Conservation (phyloP, 2,888 invertebrate genomes). For the Atethmia centrago region DNA sequence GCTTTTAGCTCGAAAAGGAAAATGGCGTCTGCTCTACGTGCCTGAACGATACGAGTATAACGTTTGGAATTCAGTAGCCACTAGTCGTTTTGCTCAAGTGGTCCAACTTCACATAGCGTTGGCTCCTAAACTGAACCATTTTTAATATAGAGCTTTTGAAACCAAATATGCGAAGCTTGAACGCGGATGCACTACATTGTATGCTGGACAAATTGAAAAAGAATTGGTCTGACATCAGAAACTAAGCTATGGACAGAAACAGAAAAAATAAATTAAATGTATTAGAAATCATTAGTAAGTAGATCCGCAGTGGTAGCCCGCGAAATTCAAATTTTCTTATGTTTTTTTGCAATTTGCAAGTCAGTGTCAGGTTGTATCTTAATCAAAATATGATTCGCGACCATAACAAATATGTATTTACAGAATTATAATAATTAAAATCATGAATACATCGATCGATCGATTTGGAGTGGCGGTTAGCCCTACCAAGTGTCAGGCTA, state of each 20-base stretch:
- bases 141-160: slow-evolving; percentile 39
- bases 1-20: slow-evolving; percentile 30
- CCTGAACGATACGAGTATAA: slow-evolving; percentile 3
- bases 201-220: not conserved
- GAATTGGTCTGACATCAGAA: not conserved
- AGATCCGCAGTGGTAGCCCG: too few relatives aligned
- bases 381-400: too few relatives aligned
- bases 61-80: slow-evolving; percentile 28
- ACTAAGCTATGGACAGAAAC: not conserved
- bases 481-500: too few relatives aligned
- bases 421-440: too few relatives aligned
- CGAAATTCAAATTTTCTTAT: too few relatives aligned
- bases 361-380: too few relatives aligned
- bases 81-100: slow-evolving; percentile 34
- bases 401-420: too few relatives aligned
- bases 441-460: too few relatives aligned
- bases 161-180: not conserved
- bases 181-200: not conserved
- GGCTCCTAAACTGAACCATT: slow-evolving; percentile 37
- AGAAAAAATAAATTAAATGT: too few relatives aligned
- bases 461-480: too few relatives aligned
- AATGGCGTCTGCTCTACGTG: slow-evolving; percentile 29
- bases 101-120: slow-evolving; percentile 27
- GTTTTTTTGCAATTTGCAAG: too few relatives aligned
- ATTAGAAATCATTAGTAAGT: too few relatives aligned